These are phyloP conservation scores for Leptinotarsa rubiginosa DNA, from an alignment of 2,888 invertebrate species.

Conservation along the genomic window DNA sequence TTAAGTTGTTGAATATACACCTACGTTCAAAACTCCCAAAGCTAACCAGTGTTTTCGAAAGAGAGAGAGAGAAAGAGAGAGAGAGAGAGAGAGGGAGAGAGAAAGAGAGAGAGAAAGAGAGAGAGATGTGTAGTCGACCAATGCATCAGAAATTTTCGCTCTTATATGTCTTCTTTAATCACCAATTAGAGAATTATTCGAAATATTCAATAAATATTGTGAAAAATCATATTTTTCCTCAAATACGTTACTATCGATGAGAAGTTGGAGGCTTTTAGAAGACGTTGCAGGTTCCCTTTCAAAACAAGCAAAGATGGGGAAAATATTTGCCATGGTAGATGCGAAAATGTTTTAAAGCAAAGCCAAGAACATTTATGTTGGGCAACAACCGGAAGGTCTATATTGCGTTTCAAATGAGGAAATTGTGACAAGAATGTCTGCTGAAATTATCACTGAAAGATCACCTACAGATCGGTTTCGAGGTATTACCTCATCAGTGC, in stretches of 20 bases:
- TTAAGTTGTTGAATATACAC: not conserved
- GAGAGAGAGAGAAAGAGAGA: not conserved
- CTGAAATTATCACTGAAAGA: no score
- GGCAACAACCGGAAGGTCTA: not conserved
- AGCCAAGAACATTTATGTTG: not conserved
- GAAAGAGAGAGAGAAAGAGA: not conserved
- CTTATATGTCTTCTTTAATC: slow-evolving; percentile 2
- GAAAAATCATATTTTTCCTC: not conserved
- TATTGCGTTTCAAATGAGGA: no score
- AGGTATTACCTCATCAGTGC: no score
- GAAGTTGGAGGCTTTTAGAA: slow-evolving; percentile 12
- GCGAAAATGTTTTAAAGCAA: not conserved
- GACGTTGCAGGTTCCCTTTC: not conserved
- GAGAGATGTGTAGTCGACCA: not conserved
- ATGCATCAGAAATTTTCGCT: not conserved
- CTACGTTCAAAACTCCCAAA: not conserved
- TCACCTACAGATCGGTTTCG: no score
- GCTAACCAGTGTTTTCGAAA: not conserved
- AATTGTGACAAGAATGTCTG: not conserved
- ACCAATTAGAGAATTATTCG: no score
- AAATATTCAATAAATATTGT: no score
- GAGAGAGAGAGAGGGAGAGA: not conserved
- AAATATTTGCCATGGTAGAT: slow-evolving; percentile 6
- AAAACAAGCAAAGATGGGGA: slow-evolving; percentile 9
- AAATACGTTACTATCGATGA: slow-evolving; percentile 6